Conservation (phyloP, 2,888 invertebrate species). For the Pycnomerus fuliginosus region DNA sequence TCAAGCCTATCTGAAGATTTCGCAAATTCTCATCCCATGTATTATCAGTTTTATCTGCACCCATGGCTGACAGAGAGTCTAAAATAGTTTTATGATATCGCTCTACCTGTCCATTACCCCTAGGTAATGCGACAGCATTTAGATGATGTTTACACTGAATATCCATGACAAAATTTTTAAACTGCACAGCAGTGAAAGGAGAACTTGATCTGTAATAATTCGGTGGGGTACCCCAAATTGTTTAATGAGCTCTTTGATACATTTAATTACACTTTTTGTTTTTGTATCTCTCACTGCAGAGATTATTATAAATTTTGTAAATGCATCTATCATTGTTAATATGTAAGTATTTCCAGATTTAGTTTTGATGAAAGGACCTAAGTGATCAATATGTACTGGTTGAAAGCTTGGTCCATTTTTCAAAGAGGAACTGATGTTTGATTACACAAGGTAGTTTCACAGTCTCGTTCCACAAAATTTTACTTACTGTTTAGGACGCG, state of each 20-base stretch:
- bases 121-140: slow-evolving; percentile 11
- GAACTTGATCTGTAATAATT: too few relatives aligned
- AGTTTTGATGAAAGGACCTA: background rate
- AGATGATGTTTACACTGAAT: too few relatives aligned
- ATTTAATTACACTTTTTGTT: background rate
- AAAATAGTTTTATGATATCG: slow-evolving; percentile 11
- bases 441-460: too few relatives aligned
- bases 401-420: too few relatives aligned
- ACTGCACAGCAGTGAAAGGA: too few relatives aligned
- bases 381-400: background rate
- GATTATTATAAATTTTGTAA: background rate
- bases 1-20: slow-evolving; percentile 17
- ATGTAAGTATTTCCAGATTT: background rate
- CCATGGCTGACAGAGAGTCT: slow-evolving; percentile 11
- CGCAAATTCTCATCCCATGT: slow-evolving; percentile 13
- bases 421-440: too few relatives aligned
- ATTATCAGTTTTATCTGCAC: slow-evolving; percentile 6
- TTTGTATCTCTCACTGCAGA: background rate
- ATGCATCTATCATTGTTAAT: background rate
- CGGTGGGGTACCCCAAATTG: background rate
- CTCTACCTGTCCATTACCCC: slow-evolving; percentile 20
- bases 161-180: too few relatives aligned
- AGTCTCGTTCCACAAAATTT: too few relatives aligned
- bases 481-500: too few relatives aligned
- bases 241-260: background rate